Base-by-base conservation (phyloP, 2,888 invertebrate species). In the Ichneumoninae sp. region DNA sequence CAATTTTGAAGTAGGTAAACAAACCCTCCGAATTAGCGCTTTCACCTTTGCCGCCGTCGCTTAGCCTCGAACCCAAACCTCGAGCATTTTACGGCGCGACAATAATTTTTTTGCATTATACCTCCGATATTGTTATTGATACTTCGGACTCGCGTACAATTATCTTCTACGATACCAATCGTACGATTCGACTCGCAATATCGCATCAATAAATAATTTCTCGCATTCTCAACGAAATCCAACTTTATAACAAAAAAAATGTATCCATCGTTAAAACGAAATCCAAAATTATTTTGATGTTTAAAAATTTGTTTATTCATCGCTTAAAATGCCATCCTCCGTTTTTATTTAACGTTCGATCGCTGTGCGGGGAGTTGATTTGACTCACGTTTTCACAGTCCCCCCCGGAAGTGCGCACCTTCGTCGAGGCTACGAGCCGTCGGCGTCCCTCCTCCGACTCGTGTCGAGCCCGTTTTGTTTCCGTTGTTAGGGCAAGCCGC, bases 391-490 rank as follows among this genome's bases (percentile, higher is more conserved):
- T 50, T 63, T 33, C 36, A 22, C 52, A 44, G 33, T 44, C 26
- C n/a, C 13, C 13, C 36, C 73, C 75, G 80, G 81, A 68, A 69
- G 54, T 75, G 16, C 10, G 63, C 60, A 52, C 52, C 74, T 86
- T 16, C 33, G 86, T 91, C 86, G 90, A 92, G 92, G 65, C 83
- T 89, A 81, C 16, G 30, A 50, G 40, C 60, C 50, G 36, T 68
- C 63, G 40, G 40, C 68, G 54, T 76, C 85, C 86, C 63, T 88
- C 87, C 74, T 69, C 30, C 40, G 54, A 52, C 70, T 36, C 66
- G 54, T 85, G 92, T 88, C 83, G 87, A 86, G 89, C 91, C 92
- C 91, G 89, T 89, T 89, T 91, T 89, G 90, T 92, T 90, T 91
- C 91, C 91, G 91, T 90, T 89, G 89, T 81, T 85, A 87, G 86